Evolutionary conservation across 2,113 vertebrate genomes (phyloP).

Genomic region (Chlamydotis undulata): DNA sequence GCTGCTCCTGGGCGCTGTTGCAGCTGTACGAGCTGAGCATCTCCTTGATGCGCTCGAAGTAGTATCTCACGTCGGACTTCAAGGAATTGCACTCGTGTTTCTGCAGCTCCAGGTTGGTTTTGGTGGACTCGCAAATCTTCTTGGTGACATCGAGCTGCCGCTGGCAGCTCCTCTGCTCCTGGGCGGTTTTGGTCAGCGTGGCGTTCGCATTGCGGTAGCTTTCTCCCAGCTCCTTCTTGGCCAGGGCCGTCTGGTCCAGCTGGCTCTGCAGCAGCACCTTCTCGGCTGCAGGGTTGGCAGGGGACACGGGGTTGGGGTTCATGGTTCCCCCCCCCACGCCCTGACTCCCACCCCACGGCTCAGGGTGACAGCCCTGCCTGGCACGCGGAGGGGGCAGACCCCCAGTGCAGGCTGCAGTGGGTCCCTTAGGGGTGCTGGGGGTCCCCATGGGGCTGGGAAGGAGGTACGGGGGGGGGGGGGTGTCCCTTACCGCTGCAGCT

Average conservation of each 20-base stretch:
- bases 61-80: fast-evolving
- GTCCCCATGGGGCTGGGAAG: not conserved
- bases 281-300: not conserved
- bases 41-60: not conserved
- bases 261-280: conserved; percentile 70
- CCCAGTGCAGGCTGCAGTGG: not conserved
- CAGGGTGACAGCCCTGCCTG: not conserved
- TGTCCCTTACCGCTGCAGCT: not conserved
- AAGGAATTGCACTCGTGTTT: fast-evolving
- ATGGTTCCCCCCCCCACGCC: fast-evolving
- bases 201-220: not conserved
- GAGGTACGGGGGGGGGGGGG: no score
- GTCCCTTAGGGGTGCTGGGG: not conserved
- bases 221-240: conserved; percentile 40
- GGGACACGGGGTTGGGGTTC: not conserved
- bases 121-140: fast-evolving
- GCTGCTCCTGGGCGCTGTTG: fast-evolving
- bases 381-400: not conserved
- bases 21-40: not conserved
- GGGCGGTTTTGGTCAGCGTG: not conserved
- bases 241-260: conserved; percentile 23
- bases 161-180: conserved; percentile 39
- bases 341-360: fast-evolving
- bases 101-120: not conserved
- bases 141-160: not conserved